phyloP scores from a whole-genome alignment of 2,888 invertebrate species.

The Kuschelorhynchus macadamiae region DNA sequence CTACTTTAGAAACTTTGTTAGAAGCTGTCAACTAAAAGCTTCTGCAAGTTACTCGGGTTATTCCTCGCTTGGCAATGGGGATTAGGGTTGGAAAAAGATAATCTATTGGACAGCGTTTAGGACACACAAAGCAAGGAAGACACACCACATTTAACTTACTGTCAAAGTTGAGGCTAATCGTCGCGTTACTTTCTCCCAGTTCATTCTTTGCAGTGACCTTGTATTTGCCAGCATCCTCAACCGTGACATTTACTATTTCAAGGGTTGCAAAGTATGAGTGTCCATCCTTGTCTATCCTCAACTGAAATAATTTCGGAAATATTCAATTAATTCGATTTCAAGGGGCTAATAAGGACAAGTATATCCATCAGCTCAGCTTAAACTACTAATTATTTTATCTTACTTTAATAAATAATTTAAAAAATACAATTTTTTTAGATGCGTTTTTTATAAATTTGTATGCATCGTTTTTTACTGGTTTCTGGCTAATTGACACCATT shows the following conservation, averaged over 20 bases:
- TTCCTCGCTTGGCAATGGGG: slow-evolving; percentile 45
- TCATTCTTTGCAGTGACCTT: slow-evolving; percentile 98
- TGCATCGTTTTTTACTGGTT: too few species aligned
- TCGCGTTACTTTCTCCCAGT: slow-evolving; percentile 96
- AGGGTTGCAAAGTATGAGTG: slow-evolving; percentile 94
- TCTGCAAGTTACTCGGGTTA: slow-evolving; percentile 45
- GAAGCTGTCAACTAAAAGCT: slow-evolving; percentile 52
- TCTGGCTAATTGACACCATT: too few species aligned
- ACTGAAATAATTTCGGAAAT: slow-evolving; percentile 71
- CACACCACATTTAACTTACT: slow-evolving; percentile 80
- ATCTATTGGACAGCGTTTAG: slow-evolving; percentile 40
- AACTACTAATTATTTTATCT: too few species aligned
- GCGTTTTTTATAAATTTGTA: too few species aligned
- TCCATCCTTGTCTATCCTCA: slow-evolving; percentile 91
- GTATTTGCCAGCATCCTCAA: slow-evolving; percentile 97
- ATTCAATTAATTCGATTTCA: slow-evolving; percentile 25
- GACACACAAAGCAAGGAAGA: slow-evolving; percentile 57
- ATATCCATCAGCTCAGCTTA: slow-evolving; percentile 37
- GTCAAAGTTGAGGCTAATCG: slow-evolving; percentile 97
- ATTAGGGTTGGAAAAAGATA: slow-evolving; percentile 39
- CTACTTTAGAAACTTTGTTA: slow-evolving; percentile 49
- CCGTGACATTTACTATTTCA: slow-evolving; percentile 94
- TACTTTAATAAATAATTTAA: too few species aligned
- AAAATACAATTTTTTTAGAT: too few species aligned
- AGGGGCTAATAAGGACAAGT: slow-evolving; percentile 4